A percentile compares a stretch with the other conserved stretches of the same genome.
These are phyloP conservation scores for Embiotoca jacksoni DNA, from an alignment of 2,113 vertebrate species.

Conservation along the genomic window DNA sequence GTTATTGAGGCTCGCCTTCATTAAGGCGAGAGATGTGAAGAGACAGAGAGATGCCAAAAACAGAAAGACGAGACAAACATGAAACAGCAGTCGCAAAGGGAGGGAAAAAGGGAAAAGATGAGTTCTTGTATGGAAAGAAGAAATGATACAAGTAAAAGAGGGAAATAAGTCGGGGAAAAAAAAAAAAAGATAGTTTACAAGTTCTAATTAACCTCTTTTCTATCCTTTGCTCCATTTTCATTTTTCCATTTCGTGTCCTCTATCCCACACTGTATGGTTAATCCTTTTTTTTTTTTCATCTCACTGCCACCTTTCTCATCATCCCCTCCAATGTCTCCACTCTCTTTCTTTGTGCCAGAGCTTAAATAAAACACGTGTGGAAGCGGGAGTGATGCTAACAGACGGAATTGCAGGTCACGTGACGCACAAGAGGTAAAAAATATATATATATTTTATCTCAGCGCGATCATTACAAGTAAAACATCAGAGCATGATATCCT, in stretches of 20 bases:
- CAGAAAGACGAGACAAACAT: constrained; percentile 30
- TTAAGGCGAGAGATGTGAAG: constrained; percentile 22
- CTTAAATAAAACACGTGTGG: no score
- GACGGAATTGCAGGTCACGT: no score
- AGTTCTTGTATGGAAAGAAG: constrained; percentile 2
- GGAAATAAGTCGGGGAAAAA: neutral
- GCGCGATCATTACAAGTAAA: no score
- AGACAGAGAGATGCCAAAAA: constrained; percentile 28
- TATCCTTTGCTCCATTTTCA: neutral
- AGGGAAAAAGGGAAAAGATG: neutral
- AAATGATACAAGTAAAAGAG: neutral
- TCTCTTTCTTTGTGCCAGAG: no score
- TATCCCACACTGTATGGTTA: neutral
- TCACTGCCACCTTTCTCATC: neutral
- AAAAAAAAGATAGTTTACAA: constrained; percentile 11
- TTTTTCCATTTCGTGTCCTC: constrained; percentile 3
- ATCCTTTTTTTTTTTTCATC: neutral
- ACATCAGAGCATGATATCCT: no score
- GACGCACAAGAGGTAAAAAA: no score
- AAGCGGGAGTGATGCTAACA: no score
- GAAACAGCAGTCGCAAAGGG: constrained; percentile 16
- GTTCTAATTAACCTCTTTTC: constrained; percentile 26
- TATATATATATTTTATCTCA: no score
- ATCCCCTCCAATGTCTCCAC: neutral
- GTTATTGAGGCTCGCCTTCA: constrained; percentile 40